A percentile compares a stretch with the other conserved stretches of the same genome.
Conservation (phyloP, 2,888 invertebrate genomes). For the Phortica magna region DNA sequence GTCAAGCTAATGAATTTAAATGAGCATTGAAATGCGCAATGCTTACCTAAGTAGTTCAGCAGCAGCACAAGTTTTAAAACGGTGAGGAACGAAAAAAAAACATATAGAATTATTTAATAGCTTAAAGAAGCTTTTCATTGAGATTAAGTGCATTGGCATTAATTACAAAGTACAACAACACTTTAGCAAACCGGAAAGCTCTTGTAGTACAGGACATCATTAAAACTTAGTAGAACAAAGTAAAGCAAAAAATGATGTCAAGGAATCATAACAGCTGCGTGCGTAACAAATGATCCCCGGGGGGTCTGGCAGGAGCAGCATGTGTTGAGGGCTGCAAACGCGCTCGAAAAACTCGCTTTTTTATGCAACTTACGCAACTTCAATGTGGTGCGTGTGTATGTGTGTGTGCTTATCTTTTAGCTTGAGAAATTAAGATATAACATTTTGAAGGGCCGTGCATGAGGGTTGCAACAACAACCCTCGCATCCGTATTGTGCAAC, state of each 20-base stretch:
- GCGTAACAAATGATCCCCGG: slow-evolving; percentile 32
- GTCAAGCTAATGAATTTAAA: slow-evolving; percentile 31
- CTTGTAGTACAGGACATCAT: slow-evolving; percentile 13
- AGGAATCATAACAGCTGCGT: slow-evolving; percentile 31
- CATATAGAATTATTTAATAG: neutral
- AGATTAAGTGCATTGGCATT: slow-evolving; percentile 28
- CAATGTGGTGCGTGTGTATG: neutral
- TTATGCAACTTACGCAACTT: slow-evolving; percentile 12
- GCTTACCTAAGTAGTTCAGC: slow-evolving; percentile 9
- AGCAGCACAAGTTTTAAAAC: too few species aligned
- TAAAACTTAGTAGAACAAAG: neutral
- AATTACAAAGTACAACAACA: slow-evolving; percentile 27
- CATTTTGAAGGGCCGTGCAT: slow-evolving; percentile 3
- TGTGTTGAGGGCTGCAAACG: neutral
- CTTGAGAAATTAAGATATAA: slow-evolving; percentile 28
- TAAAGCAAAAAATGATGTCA: neutral
- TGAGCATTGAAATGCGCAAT: slow-evolving; percentile 19
- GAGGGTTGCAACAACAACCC: slow-evolving; percentile 27
- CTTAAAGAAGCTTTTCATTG: slow-evolving; percentile 28
- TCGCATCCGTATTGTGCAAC: too few species aligned
- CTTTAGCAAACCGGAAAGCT: too few species aligned
- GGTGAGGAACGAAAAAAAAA: neutral
- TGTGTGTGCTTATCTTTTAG: slow-evolving; percentile 17
- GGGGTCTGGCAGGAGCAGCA: neutral
- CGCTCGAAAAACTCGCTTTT: slow-evolving; percentile 1